Percentiles rank a stretch among this genome's conserved stretches.
phyloP scores from a whole-genome alignment of 2,797 vertebrate genomes.

The Decapterus maruadsi region DNA sequence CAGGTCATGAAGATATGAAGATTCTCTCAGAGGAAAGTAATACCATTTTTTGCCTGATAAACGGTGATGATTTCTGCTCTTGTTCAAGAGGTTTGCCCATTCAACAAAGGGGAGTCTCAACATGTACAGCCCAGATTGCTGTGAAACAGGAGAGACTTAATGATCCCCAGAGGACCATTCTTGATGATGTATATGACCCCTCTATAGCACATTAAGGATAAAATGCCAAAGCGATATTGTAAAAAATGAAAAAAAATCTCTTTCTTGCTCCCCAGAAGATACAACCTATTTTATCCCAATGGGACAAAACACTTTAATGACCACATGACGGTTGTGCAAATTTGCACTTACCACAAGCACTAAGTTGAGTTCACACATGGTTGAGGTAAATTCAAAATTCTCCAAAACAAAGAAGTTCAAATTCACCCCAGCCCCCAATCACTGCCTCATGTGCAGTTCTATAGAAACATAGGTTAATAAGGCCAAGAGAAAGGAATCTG shows the following conservation, averaged over 20 bases:
- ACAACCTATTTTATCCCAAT: not conserved
- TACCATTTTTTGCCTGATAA: not conserved
- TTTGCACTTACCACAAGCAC: too few species aligned
- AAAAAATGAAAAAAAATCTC: constrained; percentile 16
- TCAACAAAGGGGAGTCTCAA: not conserved
- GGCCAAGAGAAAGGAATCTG: too few species aligned
- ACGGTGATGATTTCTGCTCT: not conserved
- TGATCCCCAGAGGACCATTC: constrained; percentile 48
- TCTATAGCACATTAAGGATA: constrained; percentile 21
- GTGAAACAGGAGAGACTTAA: constrained; percentile 57
- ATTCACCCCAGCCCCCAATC: too few species aligned
- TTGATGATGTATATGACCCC: constrained; percentile 30
- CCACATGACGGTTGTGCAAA: not conserved
- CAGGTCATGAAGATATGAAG: constrained; percentile 2
- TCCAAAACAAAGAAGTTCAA: too few species aligned
- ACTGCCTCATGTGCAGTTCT: too few species aligned
- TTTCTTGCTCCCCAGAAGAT: constrained; percentile 22
- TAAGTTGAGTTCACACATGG: too few species aligned
- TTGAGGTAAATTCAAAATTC: too few species aligned
- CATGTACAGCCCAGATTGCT: constrained; percentile 34
- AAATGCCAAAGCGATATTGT: constrained; percentile 27
- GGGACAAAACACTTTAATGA: not conserved
- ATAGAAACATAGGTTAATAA: too few species aligned
- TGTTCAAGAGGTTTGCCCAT: not conserved
- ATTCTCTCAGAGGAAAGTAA: not conserved